Base-by-base conservation (phyloP, 2,797 vertebrate genomes). In the Vultur gryphus region DNA sequence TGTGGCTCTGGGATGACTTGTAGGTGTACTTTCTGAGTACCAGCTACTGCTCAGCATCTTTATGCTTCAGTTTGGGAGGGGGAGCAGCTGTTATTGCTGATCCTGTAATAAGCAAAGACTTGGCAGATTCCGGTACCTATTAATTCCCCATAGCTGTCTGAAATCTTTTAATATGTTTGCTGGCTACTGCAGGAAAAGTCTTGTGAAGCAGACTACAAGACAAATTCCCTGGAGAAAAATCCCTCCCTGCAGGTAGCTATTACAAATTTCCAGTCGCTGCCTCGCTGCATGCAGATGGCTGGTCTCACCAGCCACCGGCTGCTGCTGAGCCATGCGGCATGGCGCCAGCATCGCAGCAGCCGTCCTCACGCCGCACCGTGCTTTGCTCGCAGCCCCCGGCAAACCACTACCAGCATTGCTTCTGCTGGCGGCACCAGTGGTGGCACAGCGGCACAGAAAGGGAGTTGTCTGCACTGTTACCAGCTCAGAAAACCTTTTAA, bases 351-450 rank as follows among this genome's bases (percentile, higher is more conserved):
- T 11, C 2, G 1, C 29, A 46, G 49, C 35, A 75, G 57, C 70
- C 0, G 0, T 54, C 78, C 78, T 70, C 23, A 16, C 0, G 1
- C 39, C 0, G 0, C 7, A 1, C 52, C 62, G 28, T 19, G 33
- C 43, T 65, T 75, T 69, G 46, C 51, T 41, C 1, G 0, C 58
- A 51, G 65, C 7, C 37, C 39, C 54, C 1, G 2, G 35, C 44
- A 13, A 86, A 2, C 13, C 41, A 13, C n/a, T 23, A 6, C 46
- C 3, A 4, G 26, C 28, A 16, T 17, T 10, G 29, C 37, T 37
- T 31, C 31, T 44, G 39, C 51, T 58, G 46, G n/a, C 7, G 10
- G 64, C 39, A 37, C 10, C 16, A 4, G 26, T 21, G 69, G 31
- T 61, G 46, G 35, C 70, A 55, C 44, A 44, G 29, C 19, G 13